Evolutionary conservation across 2,113 vertebrate genomes (phyloP).

Genomic region (Peromyscus polionotus): DNA sequence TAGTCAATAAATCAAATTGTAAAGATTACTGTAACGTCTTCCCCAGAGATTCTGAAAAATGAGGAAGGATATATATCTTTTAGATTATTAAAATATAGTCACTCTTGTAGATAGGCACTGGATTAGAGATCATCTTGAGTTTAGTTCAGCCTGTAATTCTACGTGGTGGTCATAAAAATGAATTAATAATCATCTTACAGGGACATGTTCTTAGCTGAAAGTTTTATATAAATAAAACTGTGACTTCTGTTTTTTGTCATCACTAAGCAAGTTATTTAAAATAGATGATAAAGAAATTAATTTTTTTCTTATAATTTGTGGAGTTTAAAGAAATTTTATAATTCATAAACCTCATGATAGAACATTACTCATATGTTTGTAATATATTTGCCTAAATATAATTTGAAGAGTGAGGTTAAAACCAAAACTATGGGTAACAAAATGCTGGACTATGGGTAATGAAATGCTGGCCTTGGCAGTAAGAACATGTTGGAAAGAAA

Average conservation of each 20-base stretch:
- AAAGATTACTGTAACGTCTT: conserved; percentile 31
- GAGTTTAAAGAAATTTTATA: conserved; percentile 49
- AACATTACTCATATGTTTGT: conserved; percentile 13
- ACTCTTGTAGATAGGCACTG: conserved; percentile 15
- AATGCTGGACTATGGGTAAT: neutral
- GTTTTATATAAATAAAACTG: conserved; percentile 62
- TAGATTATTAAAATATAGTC: conserved; percentile 47
- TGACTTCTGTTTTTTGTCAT: conserved; percentile 54
- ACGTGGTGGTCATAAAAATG: conserved; percentile 34
- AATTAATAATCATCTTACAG: conserved; percentile 18
- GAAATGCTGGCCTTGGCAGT: neutral
- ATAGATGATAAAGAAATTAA: neutral
- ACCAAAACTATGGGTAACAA: neutral
- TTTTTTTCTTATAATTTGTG: conserved; percentile 34
- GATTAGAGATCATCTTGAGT: conserved; percentile 46
- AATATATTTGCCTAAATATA: conserved; percentile 15
- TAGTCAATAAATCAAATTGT: conserved; percentile 28
- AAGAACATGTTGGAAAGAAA: neutral
- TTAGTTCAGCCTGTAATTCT: conserved; percentile 59
- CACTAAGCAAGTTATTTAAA: conserved; percentile 54
- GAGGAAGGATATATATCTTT: neutral
- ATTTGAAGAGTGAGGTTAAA: neutral
- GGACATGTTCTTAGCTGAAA: conserved; percentile 61
- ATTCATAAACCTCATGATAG: conserved; percentile 14
- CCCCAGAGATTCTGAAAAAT: conserved; percentile 61